Conservation (phyloP, 2,888 invertebrate genomes). For the Chloroclystis v-ata region DNA sequence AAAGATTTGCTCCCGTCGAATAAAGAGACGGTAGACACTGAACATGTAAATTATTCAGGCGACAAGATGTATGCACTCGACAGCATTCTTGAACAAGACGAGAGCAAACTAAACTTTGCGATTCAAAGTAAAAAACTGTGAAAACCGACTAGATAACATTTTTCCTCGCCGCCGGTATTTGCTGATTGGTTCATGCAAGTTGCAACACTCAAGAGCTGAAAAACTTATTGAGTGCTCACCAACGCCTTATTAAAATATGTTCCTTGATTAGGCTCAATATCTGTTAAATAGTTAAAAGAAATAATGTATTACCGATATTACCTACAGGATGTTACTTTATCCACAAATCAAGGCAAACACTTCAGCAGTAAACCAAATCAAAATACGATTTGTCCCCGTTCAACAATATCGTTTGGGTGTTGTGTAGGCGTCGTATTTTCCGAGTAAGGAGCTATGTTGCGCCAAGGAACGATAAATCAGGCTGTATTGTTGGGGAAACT, state of each 20-base stretch:
- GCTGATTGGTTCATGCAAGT: slow-evolving; percentile 12
- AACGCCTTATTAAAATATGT: too few relatives aligned
- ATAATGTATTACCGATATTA: neutral
- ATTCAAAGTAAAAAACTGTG: slow-evolving; percentile 30
- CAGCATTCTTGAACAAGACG: slow-evolving; percentile 24
- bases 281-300: neutral
- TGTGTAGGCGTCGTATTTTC: slow-evolving; percentile 44
- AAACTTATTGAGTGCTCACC: too few relatives aligned
- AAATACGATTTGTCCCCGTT: slow-evolving; percentile 31
- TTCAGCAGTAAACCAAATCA: slow-evolving; percentile 25
- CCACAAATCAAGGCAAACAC: slow-evolving; percentile 20
- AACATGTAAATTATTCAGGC: slow-evolving; percentile 60
- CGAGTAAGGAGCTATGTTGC: slow-evolving; percentile 48
- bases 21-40: slow-evolving; percentile 45
- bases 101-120: slow-evolving; percentile 24
- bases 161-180: slow-evolving; percentile 8
- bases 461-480: slow-evolving; percentile 53
- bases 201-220: too few relatives aligned
- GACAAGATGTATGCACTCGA: slow-evolving; percentile 35
- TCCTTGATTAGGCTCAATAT: too few relatives aligned
- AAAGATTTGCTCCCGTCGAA: slow-evolving; percentile 66
- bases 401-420: slow-evolving; percentile 40
- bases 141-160: slow-evolving; percentile 25
- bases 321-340: neutral
- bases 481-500: slow-evolving; percentile 51